Evolutionary conservation across 2,113 vertebrate species (phyloP).

Genomic region (Cynoglossus semilaevis): DNA sequence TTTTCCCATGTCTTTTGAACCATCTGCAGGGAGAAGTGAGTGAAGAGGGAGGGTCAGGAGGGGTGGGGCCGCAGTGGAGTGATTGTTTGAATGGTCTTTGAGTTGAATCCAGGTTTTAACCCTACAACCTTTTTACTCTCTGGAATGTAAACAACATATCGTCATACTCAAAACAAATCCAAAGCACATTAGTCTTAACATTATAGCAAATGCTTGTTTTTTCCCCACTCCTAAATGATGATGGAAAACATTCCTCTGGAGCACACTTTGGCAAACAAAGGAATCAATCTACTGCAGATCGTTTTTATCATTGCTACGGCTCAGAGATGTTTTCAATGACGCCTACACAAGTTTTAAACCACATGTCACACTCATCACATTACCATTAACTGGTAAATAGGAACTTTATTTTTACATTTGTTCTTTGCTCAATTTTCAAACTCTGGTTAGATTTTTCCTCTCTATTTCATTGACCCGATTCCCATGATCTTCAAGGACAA

Average conservation of each 20-base stretch:
- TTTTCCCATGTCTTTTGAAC: constrained; percentile 19
- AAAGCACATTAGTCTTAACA: neutral
- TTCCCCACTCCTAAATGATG: neutral
- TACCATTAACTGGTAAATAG: neutral
- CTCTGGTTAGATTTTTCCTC: neutral
- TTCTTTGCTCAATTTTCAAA: neutral
- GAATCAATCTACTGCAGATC: neutral
- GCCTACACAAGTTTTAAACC: neutral
- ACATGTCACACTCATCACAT: neutral
- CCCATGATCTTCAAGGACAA: constrained; percentile 29
- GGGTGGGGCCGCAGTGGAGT: constrained; percentile 44
- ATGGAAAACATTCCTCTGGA: constrained; percentile 9
- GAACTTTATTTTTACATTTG: neutral
- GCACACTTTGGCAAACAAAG: constrained; percentile 47
- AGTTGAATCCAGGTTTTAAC: constrained; percentile 61
- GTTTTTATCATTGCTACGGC: neutral
- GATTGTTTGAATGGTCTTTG: constrained; percentile 56
- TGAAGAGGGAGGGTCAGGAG: constrained; percentile 20
- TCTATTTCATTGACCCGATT: constrained; percentile 30
- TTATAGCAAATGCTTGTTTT: neutral
- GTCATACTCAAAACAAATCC: constrained; percentile 8
- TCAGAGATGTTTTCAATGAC: neutral
- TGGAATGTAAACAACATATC: constrained; percentile 26
- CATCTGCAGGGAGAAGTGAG: neutral
- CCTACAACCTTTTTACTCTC: constrained; percentile 53